phyloP scores from a whole-genome alignment of 2,888 invertebrate species.

The Amiota communis region DNA sequence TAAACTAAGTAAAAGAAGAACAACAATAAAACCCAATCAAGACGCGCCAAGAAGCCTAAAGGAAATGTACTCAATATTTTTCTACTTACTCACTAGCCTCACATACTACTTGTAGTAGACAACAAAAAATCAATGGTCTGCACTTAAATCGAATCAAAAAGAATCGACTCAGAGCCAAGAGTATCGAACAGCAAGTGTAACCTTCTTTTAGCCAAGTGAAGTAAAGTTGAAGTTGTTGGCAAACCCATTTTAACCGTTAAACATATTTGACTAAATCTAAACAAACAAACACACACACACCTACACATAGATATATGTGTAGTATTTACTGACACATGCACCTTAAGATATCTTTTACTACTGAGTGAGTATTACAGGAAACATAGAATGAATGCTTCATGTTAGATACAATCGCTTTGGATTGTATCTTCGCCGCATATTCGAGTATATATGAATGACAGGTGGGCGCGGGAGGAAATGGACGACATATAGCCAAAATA shows the following conservation, averaged over 20 bases:
- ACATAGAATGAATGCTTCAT: background rate
- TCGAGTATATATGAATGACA: too few species aligned
- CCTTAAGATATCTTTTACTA: too few species aligned
- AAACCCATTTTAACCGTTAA: slow-evolving; percentile 67
- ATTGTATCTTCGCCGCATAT: too few species aligned
- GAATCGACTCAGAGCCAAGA: background rate
- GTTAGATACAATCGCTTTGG: too few species aligned
- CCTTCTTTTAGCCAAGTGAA: background rate
- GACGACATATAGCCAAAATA: background rate
- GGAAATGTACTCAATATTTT: slow-evolving; percentile 20
- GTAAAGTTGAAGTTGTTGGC: slow-evolving; percentile 44
- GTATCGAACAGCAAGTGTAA: slow-evolving; percentile 17
- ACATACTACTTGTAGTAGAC: background rate
- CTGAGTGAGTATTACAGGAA: background rate
- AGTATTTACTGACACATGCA: too few species aligned
- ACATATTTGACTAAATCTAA: slow-evolving; percentile 65
- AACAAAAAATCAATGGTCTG: slow-evolving; percentile 8
- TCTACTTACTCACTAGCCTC: background rate
- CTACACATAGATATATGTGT: too few species aligned
- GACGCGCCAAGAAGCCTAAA: slow-evolving; percentile 25
- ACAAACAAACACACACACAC: too few species aligned
- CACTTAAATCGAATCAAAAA: slow-evolving; percentile 8
- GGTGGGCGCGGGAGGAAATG: too few species aligned
- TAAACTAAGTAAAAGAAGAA: slow-evolving; percentile 7
- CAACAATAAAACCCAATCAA: slow-evolving; percentile 22